Percentiles rank a stretch among this genome's conserved stretches.
These are phyloP conservation scores for Pavo muticus DNA, from an alignment of 2,113 vertebrate genomes.

Conservation along the genomic window DNA sequence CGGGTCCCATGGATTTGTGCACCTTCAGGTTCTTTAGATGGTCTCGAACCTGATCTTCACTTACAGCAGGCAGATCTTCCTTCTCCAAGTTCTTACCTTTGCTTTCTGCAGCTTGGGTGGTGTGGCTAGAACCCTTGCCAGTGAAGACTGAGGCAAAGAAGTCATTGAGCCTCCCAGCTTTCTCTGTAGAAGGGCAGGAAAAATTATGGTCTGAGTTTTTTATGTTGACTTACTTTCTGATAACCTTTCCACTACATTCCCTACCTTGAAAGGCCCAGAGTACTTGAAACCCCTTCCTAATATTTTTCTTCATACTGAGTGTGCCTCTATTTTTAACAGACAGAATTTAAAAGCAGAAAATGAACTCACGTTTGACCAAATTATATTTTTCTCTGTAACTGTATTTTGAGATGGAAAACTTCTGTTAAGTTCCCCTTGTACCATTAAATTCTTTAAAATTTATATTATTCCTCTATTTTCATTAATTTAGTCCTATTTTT, in stretches of 20 bases:
- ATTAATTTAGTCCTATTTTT: background rate
- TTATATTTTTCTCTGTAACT: background rate
- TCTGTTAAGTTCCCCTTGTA: background rate
- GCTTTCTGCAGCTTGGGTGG: no score
- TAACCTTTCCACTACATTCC: background rate
- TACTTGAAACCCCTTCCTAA: background rate
- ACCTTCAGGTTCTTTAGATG: no score
- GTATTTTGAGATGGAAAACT: background rate
- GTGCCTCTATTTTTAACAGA: background rate
- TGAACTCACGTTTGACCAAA: background rate
- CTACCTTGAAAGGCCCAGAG: background rate
- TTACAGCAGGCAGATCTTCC: no score
- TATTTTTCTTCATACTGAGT: background rate
- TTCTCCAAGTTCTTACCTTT: no score
- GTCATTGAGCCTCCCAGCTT: no score
- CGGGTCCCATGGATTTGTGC: no score
- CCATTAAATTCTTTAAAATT: background rate
- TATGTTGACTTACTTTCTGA: background rate
- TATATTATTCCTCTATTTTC: background rate
- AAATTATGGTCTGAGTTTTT: background rate
- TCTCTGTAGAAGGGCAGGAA: background rate
- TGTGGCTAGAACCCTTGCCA: no score
- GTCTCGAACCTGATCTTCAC: no score
- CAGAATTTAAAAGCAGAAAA: background rate
- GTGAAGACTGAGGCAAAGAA: no score